Percentiles rank a stretch among this genome's conserved stretches.
Conservation (phyloP, 2,888 invertebrate genomes). For the Scelioninae gen. 1 region DNA sequence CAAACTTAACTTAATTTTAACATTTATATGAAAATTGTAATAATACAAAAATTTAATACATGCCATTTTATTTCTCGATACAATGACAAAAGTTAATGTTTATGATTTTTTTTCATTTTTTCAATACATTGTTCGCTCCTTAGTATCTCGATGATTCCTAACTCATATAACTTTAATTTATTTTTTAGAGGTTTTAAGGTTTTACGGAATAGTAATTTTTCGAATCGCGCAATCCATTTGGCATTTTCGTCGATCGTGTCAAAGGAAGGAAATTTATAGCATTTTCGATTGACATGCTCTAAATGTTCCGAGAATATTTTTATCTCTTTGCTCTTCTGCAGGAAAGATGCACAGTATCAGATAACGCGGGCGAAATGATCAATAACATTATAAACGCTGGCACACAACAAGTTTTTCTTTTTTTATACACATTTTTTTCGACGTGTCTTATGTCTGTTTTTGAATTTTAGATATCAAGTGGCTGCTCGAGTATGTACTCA, state of each 20-base stretch:
- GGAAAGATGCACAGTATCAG: conserved; percentile 46
- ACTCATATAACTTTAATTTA: not conserved
- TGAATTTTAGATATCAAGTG: conserved; percentile 80
- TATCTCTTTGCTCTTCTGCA: conserved; percentile 34
- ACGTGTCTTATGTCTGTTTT: not conserved
- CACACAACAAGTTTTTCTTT: conserved; percentile 5
- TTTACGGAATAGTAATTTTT: conserved; percentile 3
- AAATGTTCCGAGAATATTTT: conserved; percentile 59
- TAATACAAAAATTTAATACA: no score
- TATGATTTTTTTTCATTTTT: no score
- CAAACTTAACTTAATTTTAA: no score
- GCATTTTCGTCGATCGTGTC: conserved; percentile 14
- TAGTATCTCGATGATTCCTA: not conserved
- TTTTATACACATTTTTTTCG: not conserved
- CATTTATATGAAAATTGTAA: no score
- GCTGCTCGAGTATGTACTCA: conserved; percentile 83
- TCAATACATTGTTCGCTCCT: not conserved
- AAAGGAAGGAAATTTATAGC: conserved; percentile 51
- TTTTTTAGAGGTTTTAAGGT: not conserved
- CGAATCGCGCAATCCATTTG: not conserved
- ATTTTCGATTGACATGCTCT: conserved; percentile 62
- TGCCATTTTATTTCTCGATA: no score
- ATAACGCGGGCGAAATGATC: conserved; percentile 42
- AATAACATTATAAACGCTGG: conserved; percentile 49
- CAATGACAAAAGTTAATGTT: no score